Percentiles rank a stretch among this genome's conserved stretches.
phyloP scores from a whole-genome alignment of 1,140 invertebrate species.

The Drosophila takahashii region DNA sequence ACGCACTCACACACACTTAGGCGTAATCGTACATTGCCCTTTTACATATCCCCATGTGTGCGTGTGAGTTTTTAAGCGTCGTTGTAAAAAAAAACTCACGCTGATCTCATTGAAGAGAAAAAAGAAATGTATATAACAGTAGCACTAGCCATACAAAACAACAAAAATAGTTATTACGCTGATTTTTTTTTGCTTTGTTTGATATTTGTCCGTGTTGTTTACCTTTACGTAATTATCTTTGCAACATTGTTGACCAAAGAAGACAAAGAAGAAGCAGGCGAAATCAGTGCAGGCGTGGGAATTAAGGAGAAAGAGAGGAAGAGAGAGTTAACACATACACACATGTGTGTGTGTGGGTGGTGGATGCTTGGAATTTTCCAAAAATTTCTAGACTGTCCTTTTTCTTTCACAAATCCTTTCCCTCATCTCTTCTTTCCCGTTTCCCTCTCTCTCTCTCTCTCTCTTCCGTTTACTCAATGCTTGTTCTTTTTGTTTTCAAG shows the following conservation, averaged over 20 bases:
- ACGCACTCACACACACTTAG: constrained; percentile 41
- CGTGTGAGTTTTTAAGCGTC: constrained; percentile 24
- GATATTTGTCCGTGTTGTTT: constrained; percentile 74
- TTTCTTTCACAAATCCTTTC: constrained; percentile 15
- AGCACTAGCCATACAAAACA: constrained; percentile 48
- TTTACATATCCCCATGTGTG: constrained; percentile 26
- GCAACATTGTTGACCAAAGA: constrained; percentile 51
- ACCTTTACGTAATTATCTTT: constrained; percentile 82
- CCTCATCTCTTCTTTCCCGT: neutral
- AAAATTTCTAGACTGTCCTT: constrained; percentile 59
- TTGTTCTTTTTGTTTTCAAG: constrained; percentile 47
- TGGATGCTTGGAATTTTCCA: constrained; percentile 79
- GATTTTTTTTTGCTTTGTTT: constrained; percentile 24
- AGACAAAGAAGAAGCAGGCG: constrained; percentile 5
- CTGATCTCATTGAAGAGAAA: constrained; percentile 75
- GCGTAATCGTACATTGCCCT: constrained; percentile 77
- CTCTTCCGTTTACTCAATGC: constrained; percentile 5
- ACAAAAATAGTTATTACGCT: constrained; percentile 15
- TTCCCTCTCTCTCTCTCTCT: constrained; percentile 7
- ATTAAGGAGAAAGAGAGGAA: neutral
- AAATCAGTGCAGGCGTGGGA: constrained; percentile 36
- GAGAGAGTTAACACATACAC: neutral
- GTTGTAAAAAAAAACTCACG: constrained; percentile 51
- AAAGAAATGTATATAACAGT: constrained; percentile 24
- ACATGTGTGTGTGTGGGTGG: constrained; percentile 23